Percentiles rank a stretch among this genome's conserved stretches.
Evolutionary conservation across 2,888 invertebrate species (phyloP).

Genomic region (Crioceris asparagi): DNA sequence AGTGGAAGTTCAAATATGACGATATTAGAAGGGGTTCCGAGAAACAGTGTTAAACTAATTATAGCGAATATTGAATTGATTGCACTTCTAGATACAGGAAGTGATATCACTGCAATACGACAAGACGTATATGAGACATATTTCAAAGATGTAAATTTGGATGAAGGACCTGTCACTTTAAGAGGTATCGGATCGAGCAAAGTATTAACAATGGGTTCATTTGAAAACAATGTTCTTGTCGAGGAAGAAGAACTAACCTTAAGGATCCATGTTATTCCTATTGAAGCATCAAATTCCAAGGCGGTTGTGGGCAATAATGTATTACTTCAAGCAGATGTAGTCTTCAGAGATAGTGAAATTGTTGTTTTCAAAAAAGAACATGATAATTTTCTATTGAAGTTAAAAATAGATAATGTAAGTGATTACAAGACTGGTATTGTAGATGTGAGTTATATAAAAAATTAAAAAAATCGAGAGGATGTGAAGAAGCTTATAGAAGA

Average conservation of each 20-base stretch:
- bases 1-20: constrained; percentile 2
- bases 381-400: too few relatives aligned
- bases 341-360: constrained; percentile 11
- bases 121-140: constrained; percentile 12
- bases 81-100: constrained; percentile 17
- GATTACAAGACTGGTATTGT: too few relatives aligned
- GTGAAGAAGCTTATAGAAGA: not conserved
- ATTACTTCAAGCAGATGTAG: constrained; percentile 12
- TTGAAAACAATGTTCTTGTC: constrained; percentile 9
- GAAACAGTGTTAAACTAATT: constrained; percentile 8
- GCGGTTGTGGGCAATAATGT: constrained; percentile 14
- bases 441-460: not conserved
- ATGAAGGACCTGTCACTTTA: constrained; percentile 6
- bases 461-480: not conserved
- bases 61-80: constrained; percentile 6
- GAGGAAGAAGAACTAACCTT: constrained; percentile 11
- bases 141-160: constrained; percentile 7
- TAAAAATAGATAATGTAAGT: too few relatives aligned
- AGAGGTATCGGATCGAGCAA: constrained; percentile 13
- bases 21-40: constrained; percentile 6
- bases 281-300: constrained; percentile 6
- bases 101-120: constrained; percentile 13
- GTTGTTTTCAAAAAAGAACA: constrained; percentile 10
- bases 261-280: constrained; percentile 14
- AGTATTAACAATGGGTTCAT: constrained; percentile 13